A percentile compares a stretch with the other conserved stretches of the same genome.
These are phyloP conservation scores for Morone saxatilis DNA, from an alignment of 2,113 vertebrate genomes.

Conservation along the genomic window DNA sequence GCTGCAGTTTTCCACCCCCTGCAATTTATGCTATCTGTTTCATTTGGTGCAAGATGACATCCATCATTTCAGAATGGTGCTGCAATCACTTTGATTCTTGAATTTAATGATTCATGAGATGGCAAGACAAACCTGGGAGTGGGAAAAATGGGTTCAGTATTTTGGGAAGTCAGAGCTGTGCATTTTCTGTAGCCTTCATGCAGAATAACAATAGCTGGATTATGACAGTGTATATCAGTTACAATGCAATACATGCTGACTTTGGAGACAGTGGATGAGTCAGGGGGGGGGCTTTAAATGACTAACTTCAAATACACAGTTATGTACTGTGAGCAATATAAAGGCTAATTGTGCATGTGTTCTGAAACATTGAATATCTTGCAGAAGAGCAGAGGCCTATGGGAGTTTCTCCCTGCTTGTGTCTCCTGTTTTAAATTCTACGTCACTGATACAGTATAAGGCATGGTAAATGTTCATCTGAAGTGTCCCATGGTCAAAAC, in stretches of 20 bases:
- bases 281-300: neutral
- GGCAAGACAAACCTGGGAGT: slow-evolving; percentile 44
- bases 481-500: slow-evolving; percentile 36
- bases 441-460: slow-evolving; percentile 28
- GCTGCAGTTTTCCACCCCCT: slow-evolving; percentile 35
- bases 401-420: slow-evolving; percentile 13
- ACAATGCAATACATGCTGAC: slow-evolving; percentile 1
- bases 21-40: slow-evolving; percentile 59
- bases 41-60: slow-evolving; percentile 52
- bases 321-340: slow-evolving; percentile 6
- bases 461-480: slow-evolving; percentile 35
- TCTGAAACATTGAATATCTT: slow-evolving; percentile 42
- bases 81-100: slow-evolving; percentile 47
- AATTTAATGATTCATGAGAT: slow-evolving; percentile 66
- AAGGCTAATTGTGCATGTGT: slow-evolving; percentile 41
- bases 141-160: slow-evolving; percentile 24
- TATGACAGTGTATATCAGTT: slow-evolving; percentile 6
- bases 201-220: slow-evolving; percentile 44
- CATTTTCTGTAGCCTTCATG: slow-evolving; percentile 26
- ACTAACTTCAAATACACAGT: neutral
- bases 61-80: slow-evolving; percentile 45
- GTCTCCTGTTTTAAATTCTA: slow-evolving; percentile 4
- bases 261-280: slow-evolving; percentile 10
- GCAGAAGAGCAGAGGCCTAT: slow-evolving; percentile 6
- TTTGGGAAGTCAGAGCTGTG: slow-evolving; percentile 40